Evolutionary conservation across 1,140 invertebrate genomes (phyloP).

Genomic region (Monochamus saltuarius): DNA sequence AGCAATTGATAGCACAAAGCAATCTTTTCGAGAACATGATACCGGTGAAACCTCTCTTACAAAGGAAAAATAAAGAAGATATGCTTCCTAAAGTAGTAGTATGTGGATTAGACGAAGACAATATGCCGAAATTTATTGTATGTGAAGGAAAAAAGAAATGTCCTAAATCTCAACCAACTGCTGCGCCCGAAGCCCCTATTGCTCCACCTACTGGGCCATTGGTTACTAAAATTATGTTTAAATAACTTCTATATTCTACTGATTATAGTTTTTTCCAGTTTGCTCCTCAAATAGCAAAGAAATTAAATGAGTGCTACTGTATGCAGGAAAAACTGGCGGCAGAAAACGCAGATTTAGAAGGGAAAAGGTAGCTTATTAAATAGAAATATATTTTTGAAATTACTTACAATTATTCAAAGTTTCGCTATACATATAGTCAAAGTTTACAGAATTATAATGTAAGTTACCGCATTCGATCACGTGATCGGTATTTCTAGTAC

Average conservation of each 20-base stretch:
- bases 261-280: slow-evolving; percentile 17
- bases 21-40: slow-evolving; percentile 40
- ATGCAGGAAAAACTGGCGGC: slow-evolving; percentile 63
- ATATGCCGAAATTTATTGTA: slow-evolving; percentile 48
- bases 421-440: too few relatives aligned
- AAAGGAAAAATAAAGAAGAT: slow-evolving; percentile 39
- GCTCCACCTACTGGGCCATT: background rate
- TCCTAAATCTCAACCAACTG: background rate
- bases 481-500: too few relatives aligned
- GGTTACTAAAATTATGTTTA: background rate
- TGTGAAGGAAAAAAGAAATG: slow-evolving; percentile 39
- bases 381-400: too few relatives aligned
- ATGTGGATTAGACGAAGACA: slow-evolving; percentile 44
- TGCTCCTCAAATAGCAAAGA: slow-evolving; percentile 47
- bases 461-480: too few relatives aligned
- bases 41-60: slow-evolving; percentile 18
- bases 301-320: slow-evolving; percentile 59
- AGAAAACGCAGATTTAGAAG: slow-evolving; percentile 63
- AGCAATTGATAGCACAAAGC: slow-evolving; percentile 39
- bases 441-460: too few relatives aligned
- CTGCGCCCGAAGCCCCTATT: slow-evolving; percentile 9
- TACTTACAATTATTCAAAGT: too few relatives aligned
- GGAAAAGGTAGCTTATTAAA: slow-evolving; percentile 52
- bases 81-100: slow-evolving; percentile 47
- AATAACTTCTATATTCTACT: slow-evolving; percentile 6